Evolutionary conservation across 2,113 vertebrate species (phyloP).

Genomic region (Indicator maculatus): DNA sequence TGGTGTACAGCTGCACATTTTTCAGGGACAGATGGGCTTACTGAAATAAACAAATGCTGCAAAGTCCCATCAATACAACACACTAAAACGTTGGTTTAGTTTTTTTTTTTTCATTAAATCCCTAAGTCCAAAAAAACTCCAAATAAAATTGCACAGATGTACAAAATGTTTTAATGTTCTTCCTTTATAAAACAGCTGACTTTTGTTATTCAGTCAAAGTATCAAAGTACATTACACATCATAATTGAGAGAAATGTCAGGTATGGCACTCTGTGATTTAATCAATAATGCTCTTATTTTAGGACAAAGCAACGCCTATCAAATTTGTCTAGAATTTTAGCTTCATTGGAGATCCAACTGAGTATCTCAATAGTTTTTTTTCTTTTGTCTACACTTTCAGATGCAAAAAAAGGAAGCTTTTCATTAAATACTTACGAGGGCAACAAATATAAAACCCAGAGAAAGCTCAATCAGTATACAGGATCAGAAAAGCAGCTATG

Average conservation of each 20-base stretch:
- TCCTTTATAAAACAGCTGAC: conserved; percentile 44
- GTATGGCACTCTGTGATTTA: conserved; percentile 32
- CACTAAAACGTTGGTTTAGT: not conserved
- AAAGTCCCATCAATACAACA: conserved; percentile 53
- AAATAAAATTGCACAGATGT: conserved; percentile 61
- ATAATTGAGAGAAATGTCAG: conserved; percentile 60
- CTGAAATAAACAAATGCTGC: conserved; percentile 66
- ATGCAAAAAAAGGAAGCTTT: conserved; percentile 16
- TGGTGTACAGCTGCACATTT: conserved; percentile 50
- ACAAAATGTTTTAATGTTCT: conserved; percentile 49
- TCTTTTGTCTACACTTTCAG: not conserved
- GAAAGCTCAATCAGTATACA: not conserved
- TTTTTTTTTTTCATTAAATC: not conserved
- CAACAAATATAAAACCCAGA: not conserved
- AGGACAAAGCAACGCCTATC: conserved; percentile 25
- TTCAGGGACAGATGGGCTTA: conserved; percentile 60
- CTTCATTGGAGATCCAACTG: conserved; percentile 11
- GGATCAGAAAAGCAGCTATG: not conserved
- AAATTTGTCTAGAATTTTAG: conserved; percentile 22
- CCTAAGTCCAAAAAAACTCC: conserved; percentile 30
- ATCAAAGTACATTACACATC: conserved; percentile 39
- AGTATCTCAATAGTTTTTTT: not conserved
- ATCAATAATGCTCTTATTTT: conserved; percentile 32
- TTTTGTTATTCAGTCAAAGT: conserved; percentile 50
- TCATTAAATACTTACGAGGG: not conserved